These are phyloP conservation scores for Tribolium castaneum DNA, from an alignment of 1,140 invertebrate genomes.

Conservation along the genomic window DNA sequence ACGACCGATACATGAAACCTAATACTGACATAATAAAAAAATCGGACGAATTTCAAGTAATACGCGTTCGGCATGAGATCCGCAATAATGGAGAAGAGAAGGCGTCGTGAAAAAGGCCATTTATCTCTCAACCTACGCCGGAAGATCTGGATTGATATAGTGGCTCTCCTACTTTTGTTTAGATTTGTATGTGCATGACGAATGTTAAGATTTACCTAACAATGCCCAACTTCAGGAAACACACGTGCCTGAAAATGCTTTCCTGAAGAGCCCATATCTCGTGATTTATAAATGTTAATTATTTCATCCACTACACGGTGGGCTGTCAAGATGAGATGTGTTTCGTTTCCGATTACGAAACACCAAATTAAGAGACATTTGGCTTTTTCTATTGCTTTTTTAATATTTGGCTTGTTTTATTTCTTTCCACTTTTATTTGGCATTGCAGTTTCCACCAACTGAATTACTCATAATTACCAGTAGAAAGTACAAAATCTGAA, in stretches of 20 bases:
- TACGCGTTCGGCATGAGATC: neutral
- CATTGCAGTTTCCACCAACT: too few relatives aligned
- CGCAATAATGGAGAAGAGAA: constrained; percentile 34
- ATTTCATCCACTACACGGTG: constrained; percentile 4
- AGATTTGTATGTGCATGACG: constrained; percentile 43
- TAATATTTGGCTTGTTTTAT: too few relatives aligned
- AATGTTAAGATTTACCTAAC: constrained; percentile 41
- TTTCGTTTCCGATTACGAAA: neutral
- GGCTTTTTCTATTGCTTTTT: too few relatives aligned
- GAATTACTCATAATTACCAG: too few relatives aligned
- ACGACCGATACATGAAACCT: neutral
- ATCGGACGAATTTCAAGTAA: neutral
- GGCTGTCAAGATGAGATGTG: neutral
- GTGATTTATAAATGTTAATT: constrained; percentile 32
- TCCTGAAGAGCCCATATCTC: constrained; percentile 30
- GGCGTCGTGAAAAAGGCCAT: constrained; percentile 29
- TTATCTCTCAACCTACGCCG: constrained; percentile 36
- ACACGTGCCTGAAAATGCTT: constrained; percentile 34
- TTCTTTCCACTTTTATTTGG: too few relatives aligned
- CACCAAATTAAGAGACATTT: too few relatives aligned
- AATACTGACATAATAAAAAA: neutral
- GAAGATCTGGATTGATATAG: constrained; percentile 39
- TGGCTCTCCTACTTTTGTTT: constrained; percentile 38
- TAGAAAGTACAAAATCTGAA: too few relatives aligned
- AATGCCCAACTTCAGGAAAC: constrained; percentile 36